A percentile compares a stretch with the other conserved stretches of the same genome.
Conservation (phyloP, 2,113 vertebrate genomes). For the Cyprinodon brontotheroides region DNA sequence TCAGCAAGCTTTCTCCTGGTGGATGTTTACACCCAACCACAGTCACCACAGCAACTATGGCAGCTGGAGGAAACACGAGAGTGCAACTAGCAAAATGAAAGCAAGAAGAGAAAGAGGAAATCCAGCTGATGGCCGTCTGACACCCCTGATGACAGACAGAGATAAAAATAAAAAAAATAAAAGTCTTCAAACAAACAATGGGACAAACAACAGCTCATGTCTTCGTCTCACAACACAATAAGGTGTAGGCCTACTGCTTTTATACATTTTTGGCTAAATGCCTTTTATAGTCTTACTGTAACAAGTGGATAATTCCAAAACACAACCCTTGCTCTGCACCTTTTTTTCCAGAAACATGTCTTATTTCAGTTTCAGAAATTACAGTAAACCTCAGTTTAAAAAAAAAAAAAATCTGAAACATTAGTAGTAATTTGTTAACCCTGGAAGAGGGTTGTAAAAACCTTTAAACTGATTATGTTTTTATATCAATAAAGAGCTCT, state of each 20-base stretch:
- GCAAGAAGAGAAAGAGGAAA: constrained; percentile 55
- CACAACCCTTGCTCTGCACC: constrained; percentile 1
- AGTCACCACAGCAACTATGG: constrained; percentile 48
- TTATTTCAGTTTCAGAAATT: neutral
- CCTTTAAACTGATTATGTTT: too few relatives aligned
- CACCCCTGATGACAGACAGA: constrained; percentile 67
- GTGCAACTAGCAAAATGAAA: constrained; percentile 37
- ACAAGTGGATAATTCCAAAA: constrained; percentile 33
- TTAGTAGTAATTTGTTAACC: too few relatives aligned
- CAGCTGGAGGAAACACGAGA: constrained; percentile 56
- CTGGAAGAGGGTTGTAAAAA: too few relatives aligned
- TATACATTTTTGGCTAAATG: constrained; percentile 27
- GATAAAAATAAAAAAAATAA: constrained; percentile 1
- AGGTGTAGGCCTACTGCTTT: constrained; percentile 4
- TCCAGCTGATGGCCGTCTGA: constrained; percentile 63
- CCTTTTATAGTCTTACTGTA: constrained; percentile 40
- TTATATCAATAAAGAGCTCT: too few relatives aligned
- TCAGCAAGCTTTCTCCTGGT: constrained; percentile 33
- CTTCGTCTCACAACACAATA: constrained; percentile 8
- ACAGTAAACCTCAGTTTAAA: too few relatives aligned
- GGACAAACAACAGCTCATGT: constrained; percentile 55
- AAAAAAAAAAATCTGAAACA: neutral
- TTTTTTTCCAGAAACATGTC: neutral
- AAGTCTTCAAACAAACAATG: constrained; percentile 29
- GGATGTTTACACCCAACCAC: constrained; percentile 39